Evolutionary conservation across 2,113 vertebrate genomes (phyloP), one percentile per base, ranked within the genome.

Genomic region (Diphyllodes magnificus): DNA sequence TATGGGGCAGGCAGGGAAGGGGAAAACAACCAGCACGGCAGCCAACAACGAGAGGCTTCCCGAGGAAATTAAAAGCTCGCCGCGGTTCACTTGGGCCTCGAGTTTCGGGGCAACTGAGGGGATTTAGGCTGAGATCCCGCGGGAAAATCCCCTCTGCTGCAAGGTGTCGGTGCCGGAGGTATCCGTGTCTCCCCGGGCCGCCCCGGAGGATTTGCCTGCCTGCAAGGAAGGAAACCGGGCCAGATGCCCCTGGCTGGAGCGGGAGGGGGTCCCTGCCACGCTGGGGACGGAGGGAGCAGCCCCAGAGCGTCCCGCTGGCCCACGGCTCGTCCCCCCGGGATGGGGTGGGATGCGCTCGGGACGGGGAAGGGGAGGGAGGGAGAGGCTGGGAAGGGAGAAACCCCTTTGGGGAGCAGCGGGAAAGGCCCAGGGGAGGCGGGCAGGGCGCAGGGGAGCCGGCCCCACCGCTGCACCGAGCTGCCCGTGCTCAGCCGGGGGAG

Each of bases 161-260:
- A 50, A 78, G 77, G 19, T 37, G 1, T 4, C 0, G 0, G 22
- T 37, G 1, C 5, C 0, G 0, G 22, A 45, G 79, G 65, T 6
- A 69, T 22, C 24, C 39, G 42, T 72, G 54, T 19, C 54, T 19
- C 63, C 30, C 76, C 0, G 0, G 79, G 82, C 33, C 10, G 33
- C 15, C 75, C 66, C 14, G 22, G 60, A 71, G 82, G 66, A 10
- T 89, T 64, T 6, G 3, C 22, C 42, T 27, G 39, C 64, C 47
- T 22, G 28, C 1, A 0, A 25, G 77, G 9, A 1, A 37, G 60
- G 45, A 82, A 79, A 59, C 3, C 0, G 0, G 8, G 8, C 1
- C 66, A 51, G 50, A 27, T 10, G 10, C 15, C 25, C 23, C 40
- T 1, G 2, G 50, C 40, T 20, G 72, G 47, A 53, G 39, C 1